Conservation (phyloP, 2,797 vertebrate species). For the Notolabrus celidotus region DNA sequence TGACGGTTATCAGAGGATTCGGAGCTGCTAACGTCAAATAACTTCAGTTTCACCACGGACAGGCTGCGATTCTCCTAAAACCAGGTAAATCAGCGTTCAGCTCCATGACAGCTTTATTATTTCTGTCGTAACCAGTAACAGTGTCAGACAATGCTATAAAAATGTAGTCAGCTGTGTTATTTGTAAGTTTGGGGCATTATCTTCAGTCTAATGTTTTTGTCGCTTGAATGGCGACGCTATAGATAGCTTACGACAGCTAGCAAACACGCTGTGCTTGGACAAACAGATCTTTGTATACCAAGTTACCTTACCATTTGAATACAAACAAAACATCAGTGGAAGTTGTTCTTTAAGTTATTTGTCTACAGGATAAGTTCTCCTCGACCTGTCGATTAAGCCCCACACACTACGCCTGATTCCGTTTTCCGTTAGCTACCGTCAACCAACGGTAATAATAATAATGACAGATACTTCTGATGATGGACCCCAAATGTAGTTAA, state of each 20-base stretch:
- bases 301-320: background rate
- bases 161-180: background rate
- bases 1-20: constrained; percentile 40
- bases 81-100: constrained; percentile 46
- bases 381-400: constrained; percentile 1
- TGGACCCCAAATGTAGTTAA: background rate
- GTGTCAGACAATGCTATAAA: rapidly evolving
- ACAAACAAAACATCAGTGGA: background rate
- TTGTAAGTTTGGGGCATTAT: background rate
- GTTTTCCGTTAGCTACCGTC: background rate
- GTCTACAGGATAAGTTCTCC: background rate
- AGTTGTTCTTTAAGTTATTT: background rate
- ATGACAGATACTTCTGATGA: background rate
- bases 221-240: constrained; percentile 47
- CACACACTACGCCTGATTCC: background rate
- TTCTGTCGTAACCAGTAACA: background rate
- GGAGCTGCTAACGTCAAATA: constrained; percentile 49
- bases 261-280: constrained; percentile 24
- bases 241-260: constrained; percentile 49
- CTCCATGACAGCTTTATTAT: background rate
- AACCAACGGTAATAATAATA: no score
- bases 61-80: constrained; percentile 3
- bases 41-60: constrained; percentile 37
- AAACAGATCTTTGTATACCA: background rate
- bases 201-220: constrained; percentile 24